Evolutionary conservation across 1,140 invertebrate genomes (phyloP), one percentile per base, ranked within the genome.

Genomic region (Zaprionus lachaisei): DNA sequence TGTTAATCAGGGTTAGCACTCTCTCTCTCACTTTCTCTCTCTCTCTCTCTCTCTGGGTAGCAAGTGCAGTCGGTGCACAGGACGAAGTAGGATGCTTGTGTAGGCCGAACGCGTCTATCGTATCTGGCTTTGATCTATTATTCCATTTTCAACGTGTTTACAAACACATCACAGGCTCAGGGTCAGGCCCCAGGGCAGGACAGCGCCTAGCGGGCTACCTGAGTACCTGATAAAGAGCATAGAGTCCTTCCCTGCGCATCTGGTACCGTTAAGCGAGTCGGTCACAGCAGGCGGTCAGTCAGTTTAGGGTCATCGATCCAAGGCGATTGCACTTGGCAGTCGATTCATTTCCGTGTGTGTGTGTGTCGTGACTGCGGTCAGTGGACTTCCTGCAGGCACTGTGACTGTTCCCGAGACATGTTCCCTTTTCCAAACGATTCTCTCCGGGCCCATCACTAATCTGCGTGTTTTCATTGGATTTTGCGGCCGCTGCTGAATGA

Each of bases 81-180:
- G 41, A 37, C 47, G 44, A 11, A 11, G 28, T 26, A 37, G 38
- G 20, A 49, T 28, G 24, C 57, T 64, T 65, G 44, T 72, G 57
- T 62, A 77, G 73, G 51, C 75, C 67, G 70, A 78, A 68, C 75
- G 63, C 75, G 63, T 77, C n/a, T 11, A 17, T 62, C 56, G 57
- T 83, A 84, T 90, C 83, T 76, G 76, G 20, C 83, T 74, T 77
- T 90, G 85, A 87, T 90, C 85, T 81, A 89, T 89, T 89, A 85
- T 89, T 84, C 70, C 56, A 90, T 90, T 89, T 89, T 79, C 79
- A 79, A 63, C 64, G 79, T 89, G 84, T 89, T 89, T 89, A 89
- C 84, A 89, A 89, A 89, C 84, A 89, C 85, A 90, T 85, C 85
- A 81, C 75, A 85, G 79, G 64, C 51, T 61, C 62, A 63, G 61